Evolutionary conservation across 2,888 invertebrate genomes (phyloP).

Genomic region (Leptinotarsa peninsularis): DNA sequence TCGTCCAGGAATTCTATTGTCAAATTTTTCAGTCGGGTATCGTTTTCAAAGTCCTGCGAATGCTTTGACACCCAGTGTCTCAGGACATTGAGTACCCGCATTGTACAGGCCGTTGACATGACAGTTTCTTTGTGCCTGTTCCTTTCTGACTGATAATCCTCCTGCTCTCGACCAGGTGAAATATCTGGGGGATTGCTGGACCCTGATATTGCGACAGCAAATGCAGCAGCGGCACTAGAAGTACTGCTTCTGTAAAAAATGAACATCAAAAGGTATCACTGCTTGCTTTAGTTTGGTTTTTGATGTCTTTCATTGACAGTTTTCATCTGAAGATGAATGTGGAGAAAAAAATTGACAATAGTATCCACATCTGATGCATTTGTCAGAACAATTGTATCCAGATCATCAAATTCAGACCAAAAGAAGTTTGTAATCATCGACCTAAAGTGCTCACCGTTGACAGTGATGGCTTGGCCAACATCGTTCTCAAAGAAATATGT

Average conservation of each 20-base stretch:
- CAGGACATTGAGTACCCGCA: conserved; percentile 90
- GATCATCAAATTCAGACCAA: too few species aligned
- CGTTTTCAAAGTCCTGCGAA: conserved; percentile 87
- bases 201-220: conserved; percentile 91
- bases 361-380: too few species aligned
- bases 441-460: too few species aligned
- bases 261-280: neutral
- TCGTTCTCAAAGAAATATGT: too few species aligned
- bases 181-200: conserved; percentile 85
- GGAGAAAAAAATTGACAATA: too few species aligned
- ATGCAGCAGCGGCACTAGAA: conserved; percentile 88
- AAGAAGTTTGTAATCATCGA: too few species aligned
- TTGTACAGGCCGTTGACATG: conserved; percentile 92
- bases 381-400: too few species aligned
- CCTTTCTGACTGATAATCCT: conserved; percentile 66
- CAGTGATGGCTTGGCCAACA: too few species aligned
- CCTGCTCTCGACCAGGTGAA: conserved; percentile 62
- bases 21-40: conserved; percentile 78
- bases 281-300: neutral
- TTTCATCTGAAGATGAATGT: too few species aligned
- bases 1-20: conserved; percentile 91
- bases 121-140: conserved; percentile 77
- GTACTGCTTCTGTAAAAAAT: conserved; percentile 77
- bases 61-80: conserved; percentile 94
- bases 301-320: too few species aligned